Evolutionary conservation across 2,113 vertebrate species (phyloP), one percentile per base, ranked within the genome.

Genomic region (Tetraodon nigroviridis): DNA sequence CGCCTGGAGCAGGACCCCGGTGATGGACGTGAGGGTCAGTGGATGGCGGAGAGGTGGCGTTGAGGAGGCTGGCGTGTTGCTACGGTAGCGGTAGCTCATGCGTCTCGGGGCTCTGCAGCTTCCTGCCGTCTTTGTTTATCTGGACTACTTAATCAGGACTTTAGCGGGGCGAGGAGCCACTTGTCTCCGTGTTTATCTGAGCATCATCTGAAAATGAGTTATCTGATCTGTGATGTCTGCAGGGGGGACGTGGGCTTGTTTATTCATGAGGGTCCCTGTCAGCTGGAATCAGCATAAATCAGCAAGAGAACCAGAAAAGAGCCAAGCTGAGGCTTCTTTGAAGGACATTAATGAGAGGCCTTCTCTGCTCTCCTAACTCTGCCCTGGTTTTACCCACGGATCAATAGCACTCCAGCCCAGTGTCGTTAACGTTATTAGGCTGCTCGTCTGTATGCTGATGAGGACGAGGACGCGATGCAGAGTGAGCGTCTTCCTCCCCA

Each of bases 321-420:
- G 42, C 48, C 6, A 22, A 51, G 37, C 15, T 58, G 18, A 46
- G 58, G 46, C 51, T 70, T 37, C 1, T 54, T 1, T 66, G 65
- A 77, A 76, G 70, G 73, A 52, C 58, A 59, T 47, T 52, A 46
- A 65, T 78, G 66, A 62, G 64, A 65, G 66, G 62, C 58, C 58
- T 69, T 67, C 47, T 79, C 71, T 60, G 55, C 57, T 47, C 10
- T 55, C 68, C 58, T 59, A 27, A 61, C 42, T 42, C 65, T 67
- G 50, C 79, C 71, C 49, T 70, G 70, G 64, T 76, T 71, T 83
- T 83, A 72, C 55, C 64, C 40, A 64, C 67, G 71, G 76, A 86
- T 84, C 86, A 84, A 84, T 83, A 82, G 76, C 76, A 83, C 82
- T 83, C 74, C 75, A 82, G 75, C 66, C 77, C 71, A 83, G 86